Conservation (phyloP, 1,140 invertebrate genomes). For the Diorhabda carinulata region DNA sequence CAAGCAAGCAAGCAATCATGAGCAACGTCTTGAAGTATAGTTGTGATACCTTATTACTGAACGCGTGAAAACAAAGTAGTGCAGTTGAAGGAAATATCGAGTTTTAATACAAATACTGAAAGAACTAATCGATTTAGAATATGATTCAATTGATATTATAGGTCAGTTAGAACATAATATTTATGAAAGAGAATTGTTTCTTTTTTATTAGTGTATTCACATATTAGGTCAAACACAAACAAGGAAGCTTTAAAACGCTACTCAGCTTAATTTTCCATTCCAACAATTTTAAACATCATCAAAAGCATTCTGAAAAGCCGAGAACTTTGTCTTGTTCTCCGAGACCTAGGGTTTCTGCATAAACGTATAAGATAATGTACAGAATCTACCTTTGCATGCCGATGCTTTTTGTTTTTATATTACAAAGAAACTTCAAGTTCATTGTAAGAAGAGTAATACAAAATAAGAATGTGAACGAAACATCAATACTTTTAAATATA, state of each 20-base stretch:
- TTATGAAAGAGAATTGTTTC: too few relatives aligned
- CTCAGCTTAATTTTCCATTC: conserved; percentile 1
- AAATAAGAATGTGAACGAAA: conserved; percentile 6
- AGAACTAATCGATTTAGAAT: too few relatives aligned
- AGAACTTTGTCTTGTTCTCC: conserved; percentile 2
- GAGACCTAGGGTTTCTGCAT: not conserved
- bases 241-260: not conserved
- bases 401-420: not conserved
- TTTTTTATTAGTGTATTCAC: not conserved
- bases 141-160: too few relatives aligned
- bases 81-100: too few relatives aligned
- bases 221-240: not conserved
- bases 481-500: conserved; percentile 13
- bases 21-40: too few relatives aligned
- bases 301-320: not conserved
- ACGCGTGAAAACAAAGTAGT: too few relatives aligned
- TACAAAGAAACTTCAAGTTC: not conserved
- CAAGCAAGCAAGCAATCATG: too few relatives aligned
- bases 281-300: conserved; percentile 2
- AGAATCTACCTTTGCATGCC: conserved; percentile 1
- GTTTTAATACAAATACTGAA: too few relatives aligned
- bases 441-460: conserved; percentile 1
- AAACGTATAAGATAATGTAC: not conserved
- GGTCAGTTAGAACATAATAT: too few relatives aligned
- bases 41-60: too few relatives aligned